A percentile compares a stretch with the other conserved stretches of the same genome.
phyloP scores from a whole-genome alignment of 2,888 invertebrate species.

The Ectemnius lituratus region DNA sequence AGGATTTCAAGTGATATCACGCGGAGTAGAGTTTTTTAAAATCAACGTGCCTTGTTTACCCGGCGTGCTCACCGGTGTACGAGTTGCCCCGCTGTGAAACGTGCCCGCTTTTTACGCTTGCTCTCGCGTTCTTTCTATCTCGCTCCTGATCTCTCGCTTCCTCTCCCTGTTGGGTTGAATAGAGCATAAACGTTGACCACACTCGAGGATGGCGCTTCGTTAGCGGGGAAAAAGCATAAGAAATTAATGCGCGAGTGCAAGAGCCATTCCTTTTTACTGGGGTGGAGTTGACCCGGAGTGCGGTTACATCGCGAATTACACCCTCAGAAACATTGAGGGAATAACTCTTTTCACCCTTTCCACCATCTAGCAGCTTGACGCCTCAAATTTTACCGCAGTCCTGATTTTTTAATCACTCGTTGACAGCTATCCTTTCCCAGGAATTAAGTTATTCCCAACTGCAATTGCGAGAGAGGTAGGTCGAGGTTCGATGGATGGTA shows the following conservation, averaged over 20 bases:
- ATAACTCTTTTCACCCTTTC: no score
- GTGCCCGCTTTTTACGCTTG: no score
- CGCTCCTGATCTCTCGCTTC: background rate
- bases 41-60: slow-evolving; percentile 7
- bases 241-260: slow-evolving; percentile 21
- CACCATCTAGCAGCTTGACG: no score
- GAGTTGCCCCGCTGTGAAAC: no score
- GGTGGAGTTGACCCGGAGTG: background rate
- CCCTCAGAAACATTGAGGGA: background rate
- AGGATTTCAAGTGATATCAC: no score
- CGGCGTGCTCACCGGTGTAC: background rate
- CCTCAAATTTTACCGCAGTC: no score
- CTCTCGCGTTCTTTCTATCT: background rate
- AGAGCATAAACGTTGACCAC: slow-evolving; percentile 32
- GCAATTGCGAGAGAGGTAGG: no score
- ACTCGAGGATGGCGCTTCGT: background rate
- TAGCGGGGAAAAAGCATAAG: slow-evolving; percentile 10
- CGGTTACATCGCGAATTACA: background rate
- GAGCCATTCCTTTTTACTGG: slow-evolving; percentile 16
- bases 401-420: background rate
- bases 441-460: background rate
- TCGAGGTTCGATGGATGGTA: no score
- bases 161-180: slow-evolving; percentile 11
- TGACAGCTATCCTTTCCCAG: background rate
- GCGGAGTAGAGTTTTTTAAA: background rate